Evolutionary conservation across 2,797 vertebrate species (phyloP).

Genomic region (Etheostoma nigrum): DNA sequence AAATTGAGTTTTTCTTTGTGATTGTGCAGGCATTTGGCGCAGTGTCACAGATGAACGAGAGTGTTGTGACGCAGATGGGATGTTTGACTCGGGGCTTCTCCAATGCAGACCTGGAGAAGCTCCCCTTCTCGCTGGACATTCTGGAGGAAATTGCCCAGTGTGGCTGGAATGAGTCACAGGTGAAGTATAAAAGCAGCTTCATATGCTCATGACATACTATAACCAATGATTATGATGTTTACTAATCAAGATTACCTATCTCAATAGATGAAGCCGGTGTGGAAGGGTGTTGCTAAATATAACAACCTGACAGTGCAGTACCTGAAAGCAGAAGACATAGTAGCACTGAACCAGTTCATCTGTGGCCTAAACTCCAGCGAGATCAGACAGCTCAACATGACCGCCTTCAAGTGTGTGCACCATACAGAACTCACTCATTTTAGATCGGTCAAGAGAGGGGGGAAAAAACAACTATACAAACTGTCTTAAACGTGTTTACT

Average conservation of each 20-base stretch:
- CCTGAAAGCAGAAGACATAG: conserved; percentile 72
- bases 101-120: conserved; percentile 58
- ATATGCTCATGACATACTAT: neutral
- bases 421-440: neutral
- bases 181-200: conserved; percentile 33
- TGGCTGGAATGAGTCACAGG: conserved; percentile 79
- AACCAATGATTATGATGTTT: neutral
- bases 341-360: conserved; percentile 76
- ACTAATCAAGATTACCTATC: neutral
- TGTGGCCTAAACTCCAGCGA: conserved; percentile 78
- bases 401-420: conserved; percentile 75
- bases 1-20: neutral
- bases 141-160: conserved; percentile 73
- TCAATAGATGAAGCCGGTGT: conserved; percentile 70
- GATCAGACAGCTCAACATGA: conserved; percentile 58
- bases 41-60: conserved; percentile 64
- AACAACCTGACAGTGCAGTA: conserved; percentile 46
- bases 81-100: conserved; percentile 78
- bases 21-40: conserved; percentile 72
- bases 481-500: neutral
- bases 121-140: conserved; percentile 71
- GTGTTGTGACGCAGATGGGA: conserved; percentile 63
- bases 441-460: neutral
- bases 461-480: neutral
- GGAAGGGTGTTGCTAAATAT: conserved; percentile 56